Evolutionary conservation across 1,140 invertebrate genomes (phyloP).

Genomic region (Drosophila pseudoobscura): DNA sequence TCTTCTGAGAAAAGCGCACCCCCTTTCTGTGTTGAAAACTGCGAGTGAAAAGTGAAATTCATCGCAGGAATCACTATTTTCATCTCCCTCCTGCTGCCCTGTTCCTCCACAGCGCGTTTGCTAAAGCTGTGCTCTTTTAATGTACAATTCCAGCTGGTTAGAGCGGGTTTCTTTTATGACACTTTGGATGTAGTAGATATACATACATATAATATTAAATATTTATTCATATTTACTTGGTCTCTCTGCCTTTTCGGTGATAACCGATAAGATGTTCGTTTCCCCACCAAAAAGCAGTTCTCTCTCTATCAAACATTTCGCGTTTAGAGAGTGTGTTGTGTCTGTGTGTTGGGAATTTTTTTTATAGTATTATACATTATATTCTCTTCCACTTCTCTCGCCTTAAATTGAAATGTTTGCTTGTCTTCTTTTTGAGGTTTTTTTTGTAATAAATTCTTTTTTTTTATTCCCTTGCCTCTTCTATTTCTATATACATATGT

Average conservation of each 20-base stretch:
- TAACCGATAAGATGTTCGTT: slow-evolving; percentile 67
- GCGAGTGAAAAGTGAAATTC: not conserved
- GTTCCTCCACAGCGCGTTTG: too few species aligned
- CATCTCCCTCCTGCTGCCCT: too few species aligned
- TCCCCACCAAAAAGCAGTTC: slow-evolving; percentile 5
- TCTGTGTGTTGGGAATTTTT: slow-evolving; percentile 38
- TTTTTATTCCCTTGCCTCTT: slow-evolving; percentile 34
- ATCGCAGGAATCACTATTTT: too few species aligned
- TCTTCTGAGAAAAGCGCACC: not conserved
- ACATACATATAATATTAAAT: not conserved
- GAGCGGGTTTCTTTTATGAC: too few species aligned
- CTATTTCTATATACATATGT: slow-evolving; percentile 48
- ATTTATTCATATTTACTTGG: slow-evolving; percentile 23
- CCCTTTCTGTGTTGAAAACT: not conserved
- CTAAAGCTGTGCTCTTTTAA: too few species aligned
- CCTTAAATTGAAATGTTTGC: slow-evolving; percentile 63
- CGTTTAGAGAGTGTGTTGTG: slow-evolving; percentile 16
- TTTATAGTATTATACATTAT: slow-evolving; percentile 51
- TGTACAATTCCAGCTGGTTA: too few species aligned
- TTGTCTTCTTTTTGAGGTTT: slow-evolving; percentile 51
- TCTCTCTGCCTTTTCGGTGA: slow-evolving; percentile 14
- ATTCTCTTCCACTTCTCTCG: slow-evolving; percentile 12
- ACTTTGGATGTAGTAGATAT: too few species aligned
- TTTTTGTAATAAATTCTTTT: slow-evolving; percentile 70
- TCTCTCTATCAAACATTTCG: slow-evolving; percentile 53